Conservation (phyloP, 2,888 invertebrate species). For the Agrypnus murinus region DNA sequence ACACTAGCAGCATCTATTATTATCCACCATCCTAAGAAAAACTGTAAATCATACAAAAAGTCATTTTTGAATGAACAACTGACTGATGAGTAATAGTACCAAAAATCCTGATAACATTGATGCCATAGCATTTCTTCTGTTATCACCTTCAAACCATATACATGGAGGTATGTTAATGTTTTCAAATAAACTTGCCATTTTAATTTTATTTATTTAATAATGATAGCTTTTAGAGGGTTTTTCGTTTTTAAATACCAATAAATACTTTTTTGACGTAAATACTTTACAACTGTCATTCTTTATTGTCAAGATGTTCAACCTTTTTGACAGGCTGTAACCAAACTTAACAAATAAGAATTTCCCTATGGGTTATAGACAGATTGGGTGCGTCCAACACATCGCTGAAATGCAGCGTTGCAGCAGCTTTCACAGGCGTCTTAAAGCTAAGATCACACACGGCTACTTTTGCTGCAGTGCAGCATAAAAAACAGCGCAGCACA, state of each 20-base stretch:
- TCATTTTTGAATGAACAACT: constrained; percentile 10
- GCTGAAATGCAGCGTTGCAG: too few relatives aligned
- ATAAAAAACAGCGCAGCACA: too few relatives aligned
- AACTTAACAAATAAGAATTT: too few relatives aligned
- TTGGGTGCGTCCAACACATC: too few relatives aligned
- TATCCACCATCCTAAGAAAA: constrained; percentile 98
- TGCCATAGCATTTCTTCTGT: constrained; percentile 89
- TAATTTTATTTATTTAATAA: not conserved
- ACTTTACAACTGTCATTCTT: not conserved
- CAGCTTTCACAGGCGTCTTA: too few relatives aligned
- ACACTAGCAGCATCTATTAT: constrained; percentile 94
- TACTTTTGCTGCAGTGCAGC: too few relatives aligned
- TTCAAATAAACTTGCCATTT: constrained; percentile 74
- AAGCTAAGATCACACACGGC: too few relatives aligned
- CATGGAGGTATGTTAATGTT: constrained; percentile 84
- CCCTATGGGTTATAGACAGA: too few relatives aligned
- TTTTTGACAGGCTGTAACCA: too few relatives aligned
- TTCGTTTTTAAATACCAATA: not conserved
- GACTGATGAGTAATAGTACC: constrained; percentile 73
- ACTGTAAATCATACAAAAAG: constrained; percentile 76
- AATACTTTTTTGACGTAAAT: not conserved
- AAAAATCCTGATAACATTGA: constrained; percentile 90
- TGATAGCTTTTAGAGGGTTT: not conserved
- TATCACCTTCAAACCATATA: constrained; percentile 90
- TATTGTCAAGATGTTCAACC: not conserved